Base-by-base conservation (phyloP, 2,888 invertebrate genomes). In the Melanophora roralis region DNA sequence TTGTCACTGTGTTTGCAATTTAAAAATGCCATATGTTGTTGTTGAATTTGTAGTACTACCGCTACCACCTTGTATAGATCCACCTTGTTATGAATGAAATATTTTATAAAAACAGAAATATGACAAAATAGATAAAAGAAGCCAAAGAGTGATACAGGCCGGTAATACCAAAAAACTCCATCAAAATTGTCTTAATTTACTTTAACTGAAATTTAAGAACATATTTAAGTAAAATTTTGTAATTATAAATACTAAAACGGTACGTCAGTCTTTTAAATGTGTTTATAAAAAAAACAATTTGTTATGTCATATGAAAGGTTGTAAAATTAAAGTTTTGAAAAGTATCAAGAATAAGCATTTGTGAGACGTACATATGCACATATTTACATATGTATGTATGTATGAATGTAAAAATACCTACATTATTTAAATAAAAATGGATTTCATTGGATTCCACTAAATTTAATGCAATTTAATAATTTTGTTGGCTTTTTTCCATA, bases 401-500 rank as follows among this genome's bases (percentile, higher is more conserved):
- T 27, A 27, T 5, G 6, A 5, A 27, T 27, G 27, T 27, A 5
- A n/a, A n/a, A n/a, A n/a, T n/a, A n/a, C n/a, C n/a, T n/a, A n/a
- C n/a, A 3, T 6, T 27, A 27, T 27, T 5, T 27, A 62, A 73
- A 47, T 57, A 76, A 55, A 80, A 72, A 72, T 64, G 53, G 64
- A 16, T 62, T 72, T 45, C 65, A 64, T 65, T 69, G 72, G 59
- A 71, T 59, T 68, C 73, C 76, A 80, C 51, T 53, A 73, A 62
- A 80, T 80, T 73, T 69, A 23, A 62, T 72, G 75, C 67, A 80
- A 68, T 80, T 69, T 59, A 49, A 68, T 57, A 71, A 32, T 53
- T 64, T 69, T 78, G 51, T 73, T 80, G 80, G 76, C 80, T 68
- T 45, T 53, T 49, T 68, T 76, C 80, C 80, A 80, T 51, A 64